phyloP scores from a whole-genome alignment of 1,140 invertebrate species.

The Alviniconcha marisindica region DNA sequence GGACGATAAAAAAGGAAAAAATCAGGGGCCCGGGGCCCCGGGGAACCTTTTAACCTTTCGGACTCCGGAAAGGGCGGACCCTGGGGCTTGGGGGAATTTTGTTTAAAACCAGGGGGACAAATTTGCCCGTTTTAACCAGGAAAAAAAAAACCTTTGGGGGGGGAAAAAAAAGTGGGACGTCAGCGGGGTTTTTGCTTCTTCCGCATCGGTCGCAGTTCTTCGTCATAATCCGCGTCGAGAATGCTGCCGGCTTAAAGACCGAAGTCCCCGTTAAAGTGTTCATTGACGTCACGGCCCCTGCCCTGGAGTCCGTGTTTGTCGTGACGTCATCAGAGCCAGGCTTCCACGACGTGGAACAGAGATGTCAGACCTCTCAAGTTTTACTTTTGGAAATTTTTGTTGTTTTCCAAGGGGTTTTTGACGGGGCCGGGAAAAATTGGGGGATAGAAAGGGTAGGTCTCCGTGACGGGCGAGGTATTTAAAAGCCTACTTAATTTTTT shows the following conservation, averaged over 20 bases:
- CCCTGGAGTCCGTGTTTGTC: slow-evolving; percentile 34
- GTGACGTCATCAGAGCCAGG: slow-evolving; percentile 38
- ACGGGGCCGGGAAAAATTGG: slow-evolving; percentile 42
- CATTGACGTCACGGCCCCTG: slow-evolving; percentile 46
- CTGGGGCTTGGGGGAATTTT: not conserved
- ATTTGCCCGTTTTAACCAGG: not conserved
- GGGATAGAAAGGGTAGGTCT: slow-evolving; percentile 50
- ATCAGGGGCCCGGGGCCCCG: slow-evolving; percentile 55
- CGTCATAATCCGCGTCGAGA: slow-evolving; percentile 42
- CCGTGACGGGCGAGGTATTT: too few species aligned
- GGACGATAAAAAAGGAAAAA: too few species aligned
- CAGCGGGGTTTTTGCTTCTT: too few species aligned
- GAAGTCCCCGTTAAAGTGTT: slow-evolving; percentile 26
- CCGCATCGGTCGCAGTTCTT: slow-evolving; percentile 38
- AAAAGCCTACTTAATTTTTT: too few species aligned
- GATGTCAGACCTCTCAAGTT: slow-evolving; percentile 49
- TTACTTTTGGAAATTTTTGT: too few species aligned
- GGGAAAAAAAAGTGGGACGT: too few species aligned
- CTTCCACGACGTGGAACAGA: slow-evolving; percentile 24
- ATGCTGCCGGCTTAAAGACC: slow-evolving; percentile 34
- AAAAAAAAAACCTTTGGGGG: too few species aligned
- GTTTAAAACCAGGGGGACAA: not conserved
- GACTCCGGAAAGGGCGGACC: not conserved
- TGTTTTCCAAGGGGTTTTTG: too few species aligned
- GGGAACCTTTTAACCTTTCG: slow-evolving; percentile 39